Base-by-base conservation (phyloP, 2,797 vertebrate species). In the Platalea minor region DNA sequence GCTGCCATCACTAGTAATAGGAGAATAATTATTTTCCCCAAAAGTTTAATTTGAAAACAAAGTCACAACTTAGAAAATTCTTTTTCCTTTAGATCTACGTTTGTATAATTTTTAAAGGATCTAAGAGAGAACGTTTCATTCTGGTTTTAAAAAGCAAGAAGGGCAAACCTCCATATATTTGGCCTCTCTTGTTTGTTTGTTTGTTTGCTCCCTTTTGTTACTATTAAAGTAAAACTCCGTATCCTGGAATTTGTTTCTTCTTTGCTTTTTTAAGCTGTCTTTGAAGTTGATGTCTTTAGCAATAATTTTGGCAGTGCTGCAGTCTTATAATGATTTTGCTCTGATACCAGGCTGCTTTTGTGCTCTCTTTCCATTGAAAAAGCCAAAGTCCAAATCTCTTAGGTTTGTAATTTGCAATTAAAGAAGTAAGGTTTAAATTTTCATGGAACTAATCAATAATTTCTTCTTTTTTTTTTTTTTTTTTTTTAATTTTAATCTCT, bases 191-290 rank as follows among this genome's bases (percentile, higher is more conserved):
- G 73, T 74, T 93, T 96, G 53, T 72, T 89, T 76, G 50, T 81
- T 95, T 95, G 67, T 89, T 96, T 93, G 39, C 77, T 94, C 8
- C 20, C 23, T 90, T 95, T 87, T 90, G 50, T 96, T 90, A 46
- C 50, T 88, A 48, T 93, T 82, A 84, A 95, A 90, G 81, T 76
- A 89, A 81, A 91, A 61, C 64, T 95, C 85, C 37, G 60, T 86
- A 80, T 81, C 48, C 80, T 91, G 85, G 88, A 90, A 74, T 93
- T 94, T 75, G 37, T 76, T 95, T 95, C 13, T 90, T 82, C 16
- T 91, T 91, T 96, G 83, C 70, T 86, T 94, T 72, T 95, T 96
- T 96, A 59, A 87, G 77, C 67, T 67, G 60, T 79, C 91, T 96
- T 95, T 96, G 93, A 97, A 95, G 85, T 91, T 69, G 50, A 45